These are phyloP conservation scores for Phylloscopus trochiloides DNA, from an alignment of 2,113 vertebrate species.

Conservation along the genomic window DNA sequence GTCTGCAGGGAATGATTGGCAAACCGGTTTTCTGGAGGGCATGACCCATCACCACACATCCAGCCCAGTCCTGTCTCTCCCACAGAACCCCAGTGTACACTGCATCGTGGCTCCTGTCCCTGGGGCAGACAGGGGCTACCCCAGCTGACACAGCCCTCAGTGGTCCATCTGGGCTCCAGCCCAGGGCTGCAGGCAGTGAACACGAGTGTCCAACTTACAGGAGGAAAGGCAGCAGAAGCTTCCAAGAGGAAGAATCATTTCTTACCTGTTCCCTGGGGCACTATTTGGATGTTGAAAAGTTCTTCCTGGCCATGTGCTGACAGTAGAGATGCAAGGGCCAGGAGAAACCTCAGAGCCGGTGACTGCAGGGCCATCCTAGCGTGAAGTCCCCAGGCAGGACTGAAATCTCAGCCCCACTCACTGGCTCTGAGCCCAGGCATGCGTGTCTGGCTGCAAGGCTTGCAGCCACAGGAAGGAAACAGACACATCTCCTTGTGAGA, in stretches of 20 bases:
- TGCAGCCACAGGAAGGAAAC: neutral
- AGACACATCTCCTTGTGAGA: neutral
- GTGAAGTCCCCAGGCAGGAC: neutral
- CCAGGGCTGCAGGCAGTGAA: neutral
- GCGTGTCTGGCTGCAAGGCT: neutral
- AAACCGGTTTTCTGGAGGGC: neutral
- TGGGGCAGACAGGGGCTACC: neutral
- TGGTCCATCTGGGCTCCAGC: rapidly evolving
- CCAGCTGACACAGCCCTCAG: neutral
- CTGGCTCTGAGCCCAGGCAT: neutral
- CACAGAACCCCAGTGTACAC: neutral
- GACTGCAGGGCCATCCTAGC: neutral
- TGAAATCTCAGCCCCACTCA: neutral
- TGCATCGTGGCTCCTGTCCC: rapidly evolving
- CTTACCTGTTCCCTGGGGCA: conserved; percentile 3
- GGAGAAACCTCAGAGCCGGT: neutral
- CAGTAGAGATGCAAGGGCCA: neutral
- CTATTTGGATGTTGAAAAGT: neutral
- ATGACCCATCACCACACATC: rapidly evolving
- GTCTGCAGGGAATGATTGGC: rapidly evolving
- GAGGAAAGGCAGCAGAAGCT: neutral
- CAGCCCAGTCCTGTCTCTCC: neutral
- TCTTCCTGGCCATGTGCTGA: neutral
- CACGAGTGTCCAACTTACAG: rapidly evolving
- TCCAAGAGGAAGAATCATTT: neutral